These are phyloP conservation scores for Dicrurus megarhynchus DNA, from an alignment of 2,113 vertebrate genomes.

Conservation along the genomic window DNA sequence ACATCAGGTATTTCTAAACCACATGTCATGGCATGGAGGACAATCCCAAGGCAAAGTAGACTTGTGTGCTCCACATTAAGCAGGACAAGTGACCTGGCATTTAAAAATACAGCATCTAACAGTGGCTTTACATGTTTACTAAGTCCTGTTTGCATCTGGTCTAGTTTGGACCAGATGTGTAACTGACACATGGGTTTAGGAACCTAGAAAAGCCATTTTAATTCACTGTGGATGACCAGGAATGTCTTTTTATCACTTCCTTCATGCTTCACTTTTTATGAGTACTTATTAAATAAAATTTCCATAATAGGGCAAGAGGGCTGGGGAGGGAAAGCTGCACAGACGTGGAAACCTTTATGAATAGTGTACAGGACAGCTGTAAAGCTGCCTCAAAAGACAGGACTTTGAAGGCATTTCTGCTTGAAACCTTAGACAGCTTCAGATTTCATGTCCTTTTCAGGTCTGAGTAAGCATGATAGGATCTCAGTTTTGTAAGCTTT, in stretches of 20 bases:
- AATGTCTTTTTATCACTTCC: neutral
- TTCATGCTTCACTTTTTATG: neutral
- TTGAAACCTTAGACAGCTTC: neutral
- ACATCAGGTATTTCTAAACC: neutral
- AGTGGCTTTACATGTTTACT: neutral
- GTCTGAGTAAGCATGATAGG: neutral
- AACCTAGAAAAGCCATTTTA: neutral
- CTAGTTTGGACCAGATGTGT: neutral
- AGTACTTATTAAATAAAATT: neutral
- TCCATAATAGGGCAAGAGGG: neutral
- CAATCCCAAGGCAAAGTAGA: neutral
- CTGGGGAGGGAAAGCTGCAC: neutral
- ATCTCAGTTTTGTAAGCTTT: neutral
- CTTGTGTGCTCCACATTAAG: neutral
- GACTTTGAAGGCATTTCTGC: neutral
- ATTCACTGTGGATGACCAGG: neutral
- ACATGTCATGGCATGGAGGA: neutral
- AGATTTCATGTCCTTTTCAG: neutral
- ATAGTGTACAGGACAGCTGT: neutral
- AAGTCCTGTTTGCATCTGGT: neutral
- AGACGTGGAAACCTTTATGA: neutral
- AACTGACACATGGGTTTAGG: neutral
- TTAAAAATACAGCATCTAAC: neutral
- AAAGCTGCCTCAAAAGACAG: neutral
- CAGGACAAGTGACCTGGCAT: neutral